These are phyloP conservation scores for Micrasema minimum DNA, from an alignment of 1,140 invertebrate species.

Conservation along the genomic window DNA sequence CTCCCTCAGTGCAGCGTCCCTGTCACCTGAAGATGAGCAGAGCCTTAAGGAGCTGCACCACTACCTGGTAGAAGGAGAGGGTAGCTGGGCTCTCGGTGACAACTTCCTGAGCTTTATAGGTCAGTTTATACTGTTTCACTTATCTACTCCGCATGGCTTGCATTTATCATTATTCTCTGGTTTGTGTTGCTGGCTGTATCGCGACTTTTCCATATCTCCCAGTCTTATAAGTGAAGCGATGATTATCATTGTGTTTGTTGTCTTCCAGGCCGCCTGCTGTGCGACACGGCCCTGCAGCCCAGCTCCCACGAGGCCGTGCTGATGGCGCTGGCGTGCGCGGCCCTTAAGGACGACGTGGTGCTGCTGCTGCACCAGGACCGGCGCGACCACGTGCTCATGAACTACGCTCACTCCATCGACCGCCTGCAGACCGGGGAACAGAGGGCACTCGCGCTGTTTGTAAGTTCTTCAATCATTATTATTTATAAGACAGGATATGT, in stretches of 20 bases:
- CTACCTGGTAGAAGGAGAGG: constrained; percentile 88
- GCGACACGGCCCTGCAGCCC: constrained; percentile 69
- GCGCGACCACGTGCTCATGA: constrained; percentile 89
- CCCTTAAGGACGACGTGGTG: constrained; percentile 90
- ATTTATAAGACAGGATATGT: too few species aligned
- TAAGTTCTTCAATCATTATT: too few species aligned
- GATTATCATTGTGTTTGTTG: too few species aligned
- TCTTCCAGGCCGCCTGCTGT: constrained; percentile 72
- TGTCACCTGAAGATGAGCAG: constrained; percentile 73
- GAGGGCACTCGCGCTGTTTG: constrained; percentile 81
- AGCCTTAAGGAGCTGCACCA: constrained; percentile 84
- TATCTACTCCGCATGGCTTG: too few species aligned
- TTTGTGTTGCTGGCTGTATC: too few species aligned
- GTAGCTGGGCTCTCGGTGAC: constrained; percentile 90
- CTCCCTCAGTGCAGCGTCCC: constrained; percentile 56
- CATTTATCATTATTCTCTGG: too few species aligned
- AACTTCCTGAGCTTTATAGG: constrained; percentile 86
- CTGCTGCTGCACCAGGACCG: constrained; percentile 90
- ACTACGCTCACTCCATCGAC: constrained; percentile 87
- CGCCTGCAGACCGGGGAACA: constrained; percentile 81
- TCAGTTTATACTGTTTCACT: constrained; percentile 57
- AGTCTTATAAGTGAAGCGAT: too few species aligned
- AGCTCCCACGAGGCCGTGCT: constrained; percentile 73
- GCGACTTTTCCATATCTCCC: too few species aligned
- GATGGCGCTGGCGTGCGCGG: constrained; percentile 78